A percentile compares a stretch with the other conserved stretches of the same genome.
These are phyloP conservation scores for Pseudomyrmex pallidus DNA, from an alignment of 1,140 invertebrate genomes.

Conservation along the genomic window DNA sequence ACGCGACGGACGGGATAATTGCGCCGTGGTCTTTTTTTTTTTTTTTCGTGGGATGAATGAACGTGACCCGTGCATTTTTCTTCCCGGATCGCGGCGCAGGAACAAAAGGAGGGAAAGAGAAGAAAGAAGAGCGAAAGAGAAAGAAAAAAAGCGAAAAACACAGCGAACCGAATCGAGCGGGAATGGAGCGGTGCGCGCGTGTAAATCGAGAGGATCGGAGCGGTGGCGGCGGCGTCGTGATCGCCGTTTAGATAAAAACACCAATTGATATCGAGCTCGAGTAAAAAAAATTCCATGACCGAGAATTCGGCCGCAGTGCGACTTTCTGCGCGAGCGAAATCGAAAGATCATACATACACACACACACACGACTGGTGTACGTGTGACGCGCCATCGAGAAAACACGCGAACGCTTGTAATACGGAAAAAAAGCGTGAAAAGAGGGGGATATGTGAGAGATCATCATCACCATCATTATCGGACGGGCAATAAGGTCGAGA, in stretches of 20 bases:
- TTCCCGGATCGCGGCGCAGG: conserved; percentile 19
- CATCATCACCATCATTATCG: background rate
- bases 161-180: conserved; percentile 61
- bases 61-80: conserved; percentile 57
- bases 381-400: background rate
- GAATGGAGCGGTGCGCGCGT: conserved; percentile 65
- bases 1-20: conserved; percentile 40
- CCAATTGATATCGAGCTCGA: conserved; percentile 45
- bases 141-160: background rate
- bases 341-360: background rate
- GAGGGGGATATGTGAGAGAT: background rate
- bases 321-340: background rate
- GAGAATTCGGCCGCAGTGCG: background rate
- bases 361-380: too few relatives aligned
- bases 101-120: background rate
- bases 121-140: background rate
- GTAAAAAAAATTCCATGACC: background rate
- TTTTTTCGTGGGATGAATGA: conserved; percentile 60
- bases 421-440: too few relatives aligned
- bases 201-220: conserved; percentile 9
- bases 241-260: conserved; percentile 32
- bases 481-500: conserved; percentile 1
- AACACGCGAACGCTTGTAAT: background rate
- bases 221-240: conserved; percentile 28
- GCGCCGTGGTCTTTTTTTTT: conserved; percentile 7